A percentile compares a stretch with the other conserved stretches of the same genome.
Conservation (phyloP, 2,888 invertebrate species). For the Pherbina coryleti region DNA sequence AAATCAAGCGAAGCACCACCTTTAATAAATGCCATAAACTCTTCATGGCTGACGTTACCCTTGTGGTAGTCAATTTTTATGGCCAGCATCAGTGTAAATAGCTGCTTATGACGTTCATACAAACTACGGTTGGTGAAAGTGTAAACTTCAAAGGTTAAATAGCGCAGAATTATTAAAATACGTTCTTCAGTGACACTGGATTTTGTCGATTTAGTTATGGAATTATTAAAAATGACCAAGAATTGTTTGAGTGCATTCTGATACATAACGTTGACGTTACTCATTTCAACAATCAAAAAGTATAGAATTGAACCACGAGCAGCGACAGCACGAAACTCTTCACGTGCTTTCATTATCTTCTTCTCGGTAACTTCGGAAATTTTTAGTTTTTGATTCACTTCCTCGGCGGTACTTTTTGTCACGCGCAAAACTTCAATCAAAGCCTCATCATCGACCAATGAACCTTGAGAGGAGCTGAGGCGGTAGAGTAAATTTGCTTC, state of each 20-base stretch:
- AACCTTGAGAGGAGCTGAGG: constrained; percentile 93
- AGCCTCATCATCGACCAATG: constrained; percentile 95
- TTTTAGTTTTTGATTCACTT: constrained; percentile 93
- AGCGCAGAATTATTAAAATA: constrained; percentile 88
- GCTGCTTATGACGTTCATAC: constrained; percentile 91
- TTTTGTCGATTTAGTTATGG: constrained; percentile 91
- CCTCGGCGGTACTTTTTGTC: constrained; percentile 90
- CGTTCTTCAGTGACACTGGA: constrained; percentile 87
- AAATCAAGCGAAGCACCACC: constrained; percentile 95
- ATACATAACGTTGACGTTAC: constrained; percentile 96
- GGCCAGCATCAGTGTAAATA: constrained; percentile 94
- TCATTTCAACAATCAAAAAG: constrained; percentile 97
- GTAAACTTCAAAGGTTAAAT: constrained; percentile 93
- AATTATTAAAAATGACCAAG: constrained; percentile 91
- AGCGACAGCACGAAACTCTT: constrained; percentile 96
- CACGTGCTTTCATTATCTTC: constrained; percentile 92
- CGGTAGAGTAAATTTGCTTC: constrained; percentile 92
- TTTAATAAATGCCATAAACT: constrained; percentile 96
- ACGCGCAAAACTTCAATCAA: constrained; percentile 89
- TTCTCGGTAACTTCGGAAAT: constrained; percentile 94
- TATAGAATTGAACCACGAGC: constrained; percentile 94
- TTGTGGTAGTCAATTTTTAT: constrained; percentile 94
- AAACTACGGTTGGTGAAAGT: constrained; percentile 91
- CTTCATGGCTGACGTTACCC: constrained; percentile 85
- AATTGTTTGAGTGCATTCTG: constrained; percentile 97